Base-by-base conservation (phyloP, 2,797 vertebrate species). In the Pseudochromis fuscus region DNA sequence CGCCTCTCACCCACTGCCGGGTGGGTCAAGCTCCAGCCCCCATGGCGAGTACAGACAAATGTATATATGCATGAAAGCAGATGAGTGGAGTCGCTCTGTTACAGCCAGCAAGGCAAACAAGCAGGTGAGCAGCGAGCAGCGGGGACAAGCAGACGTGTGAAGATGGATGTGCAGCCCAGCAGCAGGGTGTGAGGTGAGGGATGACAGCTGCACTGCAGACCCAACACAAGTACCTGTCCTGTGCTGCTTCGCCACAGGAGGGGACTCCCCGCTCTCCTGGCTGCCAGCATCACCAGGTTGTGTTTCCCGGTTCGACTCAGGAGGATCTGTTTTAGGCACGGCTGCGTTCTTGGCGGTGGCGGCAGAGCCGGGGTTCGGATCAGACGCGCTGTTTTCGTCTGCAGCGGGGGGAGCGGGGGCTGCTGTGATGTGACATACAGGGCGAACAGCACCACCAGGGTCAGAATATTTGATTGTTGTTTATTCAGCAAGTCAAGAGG, bases 171-270 rank as follows among this genome's bases (percentile, higher is more conserved):
- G 42, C 25, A 59, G 57, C 42, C 18, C 10, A n/a, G 48, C 46
- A 48, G 64, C 35, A 55, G 59, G 21, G 9, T 2, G 28, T 59
- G 72, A 66, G 23, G 51, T 8, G 40, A 37, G 49, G 21, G 66
- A 35, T 23, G 46, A 59, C 2, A 44, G 52, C 44, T 24, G 53
- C 58, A 70, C 25, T 44, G 19, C 4, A 21, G 42, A 72, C 48
- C 7, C 6, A 51, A 33, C 64, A 44, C 1, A 18, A 65, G 73
- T 93, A 94, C 94, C 93, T 94, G 90, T 84, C 53, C 27, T 55
- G 49, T 89, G 87, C 84, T 77, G 90, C 68, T 83, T 61, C 4
- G 33, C 68, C 60, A 40, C 75, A 1, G 51, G 18, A 64, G 78
- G 48, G 1, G 60, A 24, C 44, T 76, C 86, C 12, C 67, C 77